These are phyloP conservation scores for Sarcophaga peregrina DNA, from an alignment of 1,140 invertebrate genomes.

Conservation along the genomic window DNA sequence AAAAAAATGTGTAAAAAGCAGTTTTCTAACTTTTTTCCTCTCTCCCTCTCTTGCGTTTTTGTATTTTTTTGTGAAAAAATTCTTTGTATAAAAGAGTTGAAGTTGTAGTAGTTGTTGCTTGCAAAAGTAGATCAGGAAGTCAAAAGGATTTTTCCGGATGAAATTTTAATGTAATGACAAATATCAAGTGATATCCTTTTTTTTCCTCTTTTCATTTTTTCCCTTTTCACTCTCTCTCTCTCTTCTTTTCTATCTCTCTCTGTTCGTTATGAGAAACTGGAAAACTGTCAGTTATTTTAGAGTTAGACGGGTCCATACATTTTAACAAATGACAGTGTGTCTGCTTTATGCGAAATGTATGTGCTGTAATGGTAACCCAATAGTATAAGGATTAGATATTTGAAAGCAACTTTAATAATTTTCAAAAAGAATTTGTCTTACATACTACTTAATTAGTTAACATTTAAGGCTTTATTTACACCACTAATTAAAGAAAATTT, in stretches of 20 bases:
- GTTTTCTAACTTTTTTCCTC: background rate
- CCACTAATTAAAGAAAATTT: too few relatives aligned
- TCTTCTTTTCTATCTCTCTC: too few relatives aligned
- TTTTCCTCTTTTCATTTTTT: background rate
- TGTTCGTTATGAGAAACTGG: background rate
- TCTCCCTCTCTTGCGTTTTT: background rate
- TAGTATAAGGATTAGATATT: too few relatives aligned
- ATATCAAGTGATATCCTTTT: background rate
- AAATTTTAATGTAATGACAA: conserved; percentile 27
- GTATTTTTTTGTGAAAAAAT: background rate
- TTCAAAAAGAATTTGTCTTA: too few relatives aligned
- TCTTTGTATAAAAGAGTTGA: background rate
- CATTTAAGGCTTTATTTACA: too few relatives aligned
- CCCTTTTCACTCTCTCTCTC: background rate
- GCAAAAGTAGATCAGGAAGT: conserved; percentile 16
- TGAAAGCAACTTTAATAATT: too few relatives aligned
- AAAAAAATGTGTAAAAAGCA: background rate
- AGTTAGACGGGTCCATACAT: background rate
- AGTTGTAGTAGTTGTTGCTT: background rate
- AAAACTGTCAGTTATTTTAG: background rate
- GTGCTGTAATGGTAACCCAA: too few relatives aligned
- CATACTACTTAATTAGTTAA: too few relatives aligned
- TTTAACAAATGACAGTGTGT: background rate
- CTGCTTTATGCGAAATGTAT: background rate
- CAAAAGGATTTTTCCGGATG: conserved; percentile 18